A percentile compares a stretch with the other conserved stretches of the same genome.
These are phyloP conservation scores for Megaleporinus macrocephalus DNA, from an alignment of 2,113 vertebrate genomes.

Conservation along the genomic window DNA sequence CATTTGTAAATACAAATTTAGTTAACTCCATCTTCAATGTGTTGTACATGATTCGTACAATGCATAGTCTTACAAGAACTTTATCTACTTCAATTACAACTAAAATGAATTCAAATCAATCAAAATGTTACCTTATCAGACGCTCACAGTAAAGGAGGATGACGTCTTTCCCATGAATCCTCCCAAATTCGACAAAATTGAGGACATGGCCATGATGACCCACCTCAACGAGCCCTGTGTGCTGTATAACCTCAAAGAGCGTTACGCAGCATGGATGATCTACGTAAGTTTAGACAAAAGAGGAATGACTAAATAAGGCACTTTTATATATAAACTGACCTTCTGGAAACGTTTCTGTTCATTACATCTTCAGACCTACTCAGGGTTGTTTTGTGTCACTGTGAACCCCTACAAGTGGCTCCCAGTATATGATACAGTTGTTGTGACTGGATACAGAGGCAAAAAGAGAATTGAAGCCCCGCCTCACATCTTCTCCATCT, in stretches of 20 bases:
- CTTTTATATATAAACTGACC: no score
- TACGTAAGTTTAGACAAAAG: slow-evolving; percentile 70
- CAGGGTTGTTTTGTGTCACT: slow-evolving; percentile 84
- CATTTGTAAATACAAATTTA: no score
- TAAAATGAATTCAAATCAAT: no score
- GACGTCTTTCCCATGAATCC: slow-evolving; percentile 78
- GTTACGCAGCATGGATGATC: slow-evolving; percentile 83
- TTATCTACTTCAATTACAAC: no score
- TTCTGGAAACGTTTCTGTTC: neutral
- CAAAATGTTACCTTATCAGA: slow-evolving; percentile 50
- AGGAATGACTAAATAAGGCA: neutral
- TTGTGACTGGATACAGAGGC: slow-evolving; percentile 69
- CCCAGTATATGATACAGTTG: slow-evolving; percentile 77
- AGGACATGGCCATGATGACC: slow-evolving; percentile 81
- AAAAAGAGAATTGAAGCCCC: slow-evolving; percentile 75
- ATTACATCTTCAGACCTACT: slow-evolving; percentile 81
- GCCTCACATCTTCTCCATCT: slow-evolving; percentile 78
- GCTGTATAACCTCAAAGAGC: slow-evolving; percentile 79
- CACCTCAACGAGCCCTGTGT: slow-evolving; percentile 72
- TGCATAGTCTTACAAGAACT: no score
- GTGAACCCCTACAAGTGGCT: slow-evolving; percentile 88
- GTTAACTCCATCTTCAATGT: no score
- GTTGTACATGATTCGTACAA: no score
- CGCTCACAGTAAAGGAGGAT: slow-evolving; percentile 69
- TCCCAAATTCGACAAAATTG: slow-evolving; percentile 79